Percentiles rank a stretch among this genome's conserved stretches.
phyloP scores from a whole-genome alignment of 1,140 invertebrate genomes.

The Bilobella aurantiaca region DNA sequence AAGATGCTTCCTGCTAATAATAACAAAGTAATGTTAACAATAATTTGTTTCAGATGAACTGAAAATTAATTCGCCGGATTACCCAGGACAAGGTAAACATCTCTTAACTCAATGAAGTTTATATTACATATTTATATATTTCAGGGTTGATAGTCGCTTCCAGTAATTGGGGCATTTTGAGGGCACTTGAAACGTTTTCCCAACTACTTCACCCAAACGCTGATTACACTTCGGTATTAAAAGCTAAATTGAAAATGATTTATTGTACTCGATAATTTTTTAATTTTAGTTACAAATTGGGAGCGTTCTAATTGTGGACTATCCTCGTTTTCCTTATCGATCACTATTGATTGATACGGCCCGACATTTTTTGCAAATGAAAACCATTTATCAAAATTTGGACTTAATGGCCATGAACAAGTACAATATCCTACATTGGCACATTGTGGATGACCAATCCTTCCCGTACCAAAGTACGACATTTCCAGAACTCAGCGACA shows the following conservation, averaged over 20 bases:
- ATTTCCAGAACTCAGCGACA: conserved; percentile 60
- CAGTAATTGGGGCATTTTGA: conserved; percentile 33
- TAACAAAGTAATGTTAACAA: conserved; percentile 39
- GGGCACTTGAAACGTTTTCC: conserved; percentile 33
- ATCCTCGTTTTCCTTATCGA: conserved; percentile 60
- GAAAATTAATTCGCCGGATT: conserved; percentile 41
- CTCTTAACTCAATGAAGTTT: neutral
- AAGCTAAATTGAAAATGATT: neutral
- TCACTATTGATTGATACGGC: conserved; percentile 73
- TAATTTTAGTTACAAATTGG: conserved; percentile 40
- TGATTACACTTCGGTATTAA: conserved; percentile 31
- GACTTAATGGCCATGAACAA: conserved; percentile 81
- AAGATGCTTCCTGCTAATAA: conserved; percentile 37
- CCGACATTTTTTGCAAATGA: conserved; percentile 62
- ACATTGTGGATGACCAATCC: conserved; percentile 81
- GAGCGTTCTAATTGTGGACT: conserved; percentile 53
- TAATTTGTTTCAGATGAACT: conserved; percentile 41
- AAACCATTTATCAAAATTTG: conserved; percentile 53
- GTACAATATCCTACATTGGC: conserved; percentile 89
- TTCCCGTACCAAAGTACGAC: conserved; percentile 71
- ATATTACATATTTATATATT: neutral
- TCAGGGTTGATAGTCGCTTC: conserved; percentile 37
- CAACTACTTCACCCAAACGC: conserved; percentile 26
- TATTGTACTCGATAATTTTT: conserved; percentile 38
- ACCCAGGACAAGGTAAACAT: conserved; percentile 27